Evolutionary conservation across 2,888 invertebrate genomes (phyloP).

Genomic region (Diaprepes abbreviatus): DNA sequence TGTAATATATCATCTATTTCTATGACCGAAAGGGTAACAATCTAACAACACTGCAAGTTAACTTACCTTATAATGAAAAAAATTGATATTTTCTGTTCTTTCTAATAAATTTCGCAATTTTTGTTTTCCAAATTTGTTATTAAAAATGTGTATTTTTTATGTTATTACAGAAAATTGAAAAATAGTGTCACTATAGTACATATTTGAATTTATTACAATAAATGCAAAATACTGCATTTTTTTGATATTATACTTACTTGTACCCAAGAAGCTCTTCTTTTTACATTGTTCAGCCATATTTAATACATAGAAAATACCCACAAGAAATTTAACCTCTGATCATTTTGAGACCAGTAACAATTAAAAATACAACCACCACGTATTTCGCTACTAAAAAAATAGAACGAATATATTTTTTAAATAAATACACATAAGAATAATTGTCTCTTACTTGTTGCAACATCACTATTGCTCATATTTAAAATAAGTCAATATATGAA

Average conservation of each 20-base stretch:
- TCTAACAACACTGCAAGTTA: too few relatives aligned
- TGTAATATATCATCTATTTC: too few relatives aligned
- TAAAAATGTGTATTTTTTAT: too few relatives aligned
- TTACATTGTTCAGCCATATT: constrained; percentile 37
- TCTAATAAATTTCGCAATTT: too few relatives aligned
- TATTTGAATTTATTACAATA: too few relatives aligned
- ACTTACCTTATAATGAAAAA: too few relatives aligned
- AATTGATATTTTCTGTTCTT: too few relatives aligned
- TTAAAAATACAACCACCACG: constrained; percentile 23
- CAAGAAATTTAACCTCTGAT: constrained; percentile 27
- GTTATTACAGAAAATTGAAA: too few relatives aligned
- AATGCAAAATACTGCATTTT: too few relatives aligned
- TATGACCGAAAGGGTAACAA: too few relatives aligned
- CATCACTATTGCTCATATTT: constrained; percentile 9
- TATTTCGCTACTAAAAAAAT: constrained; percentile 41
- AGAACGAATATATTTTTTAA: neutral
- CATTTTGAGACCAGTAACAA: constrained; percentile 31
- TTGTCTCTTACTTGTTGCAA: constrained; percentile 23
- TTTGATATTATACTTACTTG: constrained; percentile 22
- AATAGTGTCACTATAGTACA: too few relatives aligned
- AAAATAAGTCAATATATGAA: neutral
- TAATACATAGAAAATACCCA: neutral
- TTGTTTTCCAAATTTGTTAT: too few relatives aligned
- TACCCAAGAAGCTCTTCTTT: constrained; percentile 36
- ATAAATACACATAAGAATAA: neutral